A percentile compares a stretch with the other conserved stretches of the same genome.
Evolutionary conservation across 2,797 vertebrate species (phyloP).

Genomic region (Anguilla marmorata): DNA sequence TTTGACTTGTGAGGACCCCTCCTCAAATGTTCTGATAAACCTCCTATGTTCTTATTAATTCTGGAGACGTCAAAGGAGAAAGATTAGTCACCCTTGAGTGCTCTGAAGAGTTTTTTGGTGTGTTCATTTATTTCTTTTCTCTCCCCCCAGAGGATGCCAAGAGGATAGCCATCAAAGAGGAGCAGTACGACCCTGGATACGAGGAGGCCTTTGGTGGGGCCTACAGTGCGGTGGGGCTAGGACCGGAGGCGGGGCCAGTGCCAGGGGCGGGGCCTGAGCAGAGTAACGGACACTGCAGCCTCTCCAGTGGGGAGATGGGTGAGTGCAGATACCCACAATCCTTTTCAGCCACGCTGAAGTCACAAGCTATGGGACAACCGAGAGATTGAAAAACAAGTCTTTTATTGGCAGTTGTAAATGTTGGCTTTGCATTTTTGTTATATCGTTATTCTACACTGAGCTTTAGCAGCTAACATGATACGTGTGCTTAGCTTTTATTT

Average conservation of each 20-base stretch:
- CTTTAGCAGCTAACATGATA: too few species aligned
- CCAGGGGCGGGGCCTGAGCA: slow-evolving; percentile 40
- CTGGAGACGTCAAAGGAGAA: background rate
- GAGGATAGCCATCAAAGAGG: slow-evolving; percentile 92
- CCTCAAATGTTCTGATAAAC: background rate
- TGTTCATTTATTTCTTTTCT: slow-evolving; percentile 23
- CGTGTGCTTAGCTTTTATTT: too few species aligned
- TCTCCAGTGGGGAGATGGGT: slow-evolving; percentile 10
- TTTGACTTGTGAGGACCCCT: background rate
- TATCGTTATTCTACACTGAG: too few species aligned
- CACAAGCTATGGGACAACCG: too few species aligned
- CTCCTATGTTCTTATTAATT: background rate
- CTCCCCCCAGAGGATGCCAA: slow-evolving; percentile 88
- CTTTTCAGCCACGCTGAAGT: too few species aligned
- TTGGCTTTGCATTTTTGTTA: too few species aligned
- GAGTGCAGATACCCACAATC: background rate
- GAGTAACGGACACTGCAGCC: slow-evolving; percentile 17
- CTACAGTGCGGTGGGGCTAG: slow-evolving; percentile 52
- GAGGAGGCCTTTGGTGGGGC: slow-evolving; percentile 79
- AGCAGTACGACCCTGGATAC: slow-evolving; percentile 92
- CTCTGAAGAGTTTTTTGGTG: background rate
- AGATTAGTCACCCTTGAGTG: background rate
- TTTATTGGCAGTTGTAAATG: background rate
- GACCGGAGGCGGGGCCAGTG: slow-evolving; percentile 41
- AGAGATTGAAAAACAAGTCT: background rate